Percentiles rank a stretch among this genome's conserved stretches.
These are phyloP conservation scores for Melanocharis versteri DNA, from an alignment of 2,113 vertebrate genomes.

Conservation along the genomic window DNA sequence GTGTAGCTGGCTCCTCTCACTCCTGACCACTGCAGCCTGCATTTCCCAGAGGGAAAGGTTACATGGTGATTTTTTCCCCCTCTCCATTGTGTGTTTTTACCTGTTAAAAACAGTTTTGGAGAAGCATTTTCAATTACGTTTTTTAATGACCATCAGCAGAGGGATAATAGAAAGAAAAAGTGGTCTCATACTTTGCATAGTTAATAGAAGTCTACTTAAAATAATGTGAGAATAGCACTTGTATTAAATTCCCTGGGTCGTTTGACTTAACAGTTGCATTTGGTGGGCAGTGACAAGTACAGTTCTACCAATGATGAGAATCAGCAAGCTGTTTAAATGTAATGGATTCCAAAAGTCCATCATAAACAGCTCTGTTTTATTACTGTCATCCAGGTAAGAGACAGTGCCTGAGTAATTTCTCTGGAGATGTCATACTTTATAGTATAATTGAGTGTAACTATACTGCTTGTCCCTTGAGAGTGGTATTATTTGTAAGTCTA, in stretches of 20 bases:
- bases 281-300: conserved; percentile 6
- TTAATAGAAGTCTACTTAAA: conserved; percentile 35
- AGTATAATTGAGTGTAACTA: conserved; percentile 66
- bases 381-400: conserved; percentile 64
- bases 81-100: neutral
- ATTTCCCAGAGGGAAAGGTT: neutral
- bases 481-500: conserved; percentile 29
- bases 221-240: conserved; percentile 3
- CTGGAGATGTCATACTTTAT: conserved; percentile 64
- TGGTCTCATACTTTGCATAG: neutral
- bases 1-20: neutral
- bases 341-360: conserved; percentile 55
- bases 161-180: neutral
- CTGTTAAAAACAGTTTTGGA: neutral
- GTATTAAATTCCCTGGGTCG: conserved; percentile 7
- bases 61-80: accelerated
- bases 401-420: conserved; percentile 50
- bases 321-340: conserved; percentile 52
- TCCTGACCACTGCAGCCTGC: neutral
- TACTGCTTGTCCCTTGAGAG: conserved; percentile 39
- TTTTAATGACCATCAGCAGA: neutral
- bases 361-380: conserved; percentile 67
- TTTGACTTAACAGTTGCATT: conserved; percentile 41
- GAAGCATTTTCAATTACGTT: neutral
- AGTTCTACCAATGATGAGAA: conserved; percentile 8